Evolutionary conservation across 2,113 vertebrate genomes (phyloP).

Genomic region (Hiodon tergisus): DNA sequence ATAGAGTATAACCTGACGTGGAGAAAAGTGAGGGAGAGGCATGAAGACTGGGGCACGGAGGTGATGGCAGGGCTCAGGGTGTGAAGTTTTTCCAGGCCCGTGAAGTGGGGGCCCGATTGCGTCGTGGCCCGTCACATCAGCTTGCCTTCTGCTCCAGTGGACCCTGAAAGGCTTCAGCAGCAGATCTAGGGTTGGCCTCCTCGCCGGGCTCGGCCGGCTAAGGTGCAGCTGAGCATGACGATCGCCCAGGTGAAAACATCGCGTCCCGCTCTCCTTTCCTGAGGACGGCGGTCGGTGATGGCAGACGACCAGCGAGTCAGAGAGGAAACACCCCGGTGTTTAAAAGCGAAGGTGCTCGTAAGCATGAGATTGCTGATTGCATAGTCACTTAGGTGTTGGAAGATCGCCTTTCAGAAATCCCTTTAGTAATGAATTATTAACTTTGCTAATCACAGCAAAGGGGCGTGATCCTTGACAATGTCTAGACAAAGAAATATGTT

Average conservation of each 20-base stretch:
- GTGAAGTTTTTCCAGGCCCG: background rate
- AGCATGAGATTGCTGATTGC: constrained; percentile 2
- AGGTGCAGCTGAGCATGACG: constrained; percentile 27
- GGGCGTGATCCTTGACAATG: constrained; percentile 4
- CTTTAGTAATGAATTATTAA: constrained; percentile 38
- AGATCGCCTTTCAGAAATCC: constrained; percentile 17
- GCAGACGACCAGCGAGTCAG: constrained; percentile 9
- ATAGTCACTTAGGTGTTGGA: constrained; percentile 13
- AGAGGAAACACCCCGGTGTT: background rate
- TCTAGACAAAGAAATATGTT: constrained; percentile 12
- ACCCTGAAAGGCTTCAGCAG: background rate
- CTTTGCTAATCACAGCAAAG: constrained; percentile 26
- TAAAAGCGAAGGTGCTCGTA: background rate
- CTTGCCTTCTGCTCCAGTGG: constrained; percentile 46
- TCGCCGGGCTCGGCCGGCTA: constrained; percentile 30
- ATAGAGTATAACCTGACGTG: too few species aligned
- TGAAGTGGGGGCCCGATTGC: constrained; percentile 21
- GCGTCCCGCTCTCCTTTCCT: constrained; percentile 7
- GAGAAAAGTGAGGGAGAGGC: background rate
- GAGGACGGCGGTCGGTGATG: background rate
- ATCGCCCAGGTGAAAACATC: constrained; percentile 27
- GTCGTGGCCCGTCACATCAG: constrained; percentile 48
- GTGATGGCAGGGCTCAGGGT: background rate
- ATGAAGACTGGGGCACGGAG: background rate
- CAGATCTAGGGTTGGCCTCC: constrained; percentile 11